These are phyloP conservation scores for Ispidina picta DNA, from an alignment of 2,797 vertebrate genomes.

Conservation along the genomic window DNA sequence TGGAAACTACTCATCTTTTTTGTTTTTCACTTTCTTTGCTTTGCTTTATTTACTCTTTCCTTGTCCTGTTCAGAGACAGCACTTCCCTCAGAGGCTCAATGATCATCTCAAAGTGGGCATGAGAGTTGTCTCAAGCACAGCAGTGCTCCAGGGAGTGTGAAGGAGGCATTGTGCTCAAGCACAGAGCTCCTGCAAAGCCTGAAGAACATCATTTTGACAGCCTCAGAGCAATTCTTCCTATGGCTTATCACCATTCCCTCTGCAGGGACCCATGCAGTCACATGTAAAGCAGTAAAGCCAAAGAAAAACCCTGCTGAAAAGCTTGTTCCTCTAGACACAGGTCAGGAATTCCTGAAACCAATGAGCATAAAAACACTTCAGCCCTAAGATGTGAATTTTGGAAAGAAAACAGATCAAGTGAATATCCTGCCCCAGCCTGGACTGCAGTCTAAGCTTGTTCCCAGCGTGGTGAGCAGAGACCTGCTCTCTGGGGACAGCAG, in stretches of 20 bases:
- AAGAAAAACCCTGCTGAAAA: not conserved
- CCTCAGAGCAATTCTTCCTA: not conserved
- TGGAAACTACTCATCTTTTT: not conserved
- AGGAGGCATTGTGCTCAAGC: not conserved
- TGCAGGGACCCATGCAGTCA: not conserved
- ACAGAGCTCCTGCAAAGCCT: not conserved
- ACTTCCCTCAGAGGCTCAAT: not conserved
- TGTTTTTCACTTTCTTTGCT: not conserved
- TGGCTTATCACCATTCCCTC: not conserved
- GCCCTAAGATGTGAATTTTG: not conserved
- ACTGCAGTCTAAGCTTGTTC: not conserved
- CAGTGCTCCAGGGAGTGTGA: not conserved
- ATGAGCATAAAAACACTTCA: not conserved
- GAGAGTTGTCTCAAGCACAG: not conserved
- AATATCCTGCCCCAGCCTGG: not conserved
- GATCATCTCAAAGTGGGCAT: not conserved
- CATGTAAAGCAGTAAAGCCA: not conserved
- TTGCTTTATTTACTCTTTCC: not conserved
- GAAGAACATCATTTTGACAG: not conserved
- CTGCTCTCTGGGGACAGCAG: not conserved
- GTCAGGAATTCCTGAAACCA: not conserved
- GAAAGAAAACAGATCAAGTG: not conserved
- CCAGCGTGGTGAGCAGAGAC: not conserved
- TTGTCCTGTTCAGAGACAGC: not conserved
- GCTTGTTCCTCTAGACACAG: not conserved